These are phyloP conservation scores for Archocentrus centrarchus DNA, from an alignment of 2,113 vertebrate species.

Conservation along the genomic window DNA sequence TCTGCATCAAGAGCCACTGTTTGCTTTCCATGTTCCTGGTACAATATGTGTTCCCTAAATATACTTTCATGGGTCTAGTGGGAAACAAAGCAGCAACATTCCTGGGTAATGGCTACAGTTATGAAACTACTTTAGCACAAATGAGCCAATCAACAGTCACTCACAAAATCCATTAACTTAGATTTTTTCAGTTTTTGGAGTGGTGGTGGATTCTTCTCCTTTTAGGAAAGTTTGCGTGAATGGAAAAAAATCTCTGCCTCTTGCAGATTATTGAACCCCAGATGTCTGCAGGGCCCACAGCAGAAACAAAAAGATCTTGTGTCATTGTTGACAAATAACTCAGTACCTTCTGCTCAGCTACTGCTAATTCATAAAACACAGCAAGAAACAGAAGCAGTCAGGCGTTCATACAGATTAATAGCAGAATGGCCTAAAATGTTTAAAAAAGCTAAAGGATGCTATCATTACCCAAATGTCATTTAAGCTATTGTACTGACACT, in stretches of 20 bases:
- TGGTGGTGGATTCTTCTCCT: neutral
- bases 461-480: too few relatives aligned
- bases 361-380: neutral
- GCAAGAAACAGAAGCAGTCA: neutral
- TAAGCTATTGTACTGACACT: too few relatives aligned
- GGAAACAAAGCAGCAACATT: conserved; percentile 39
- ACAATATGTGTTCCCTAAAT: conserved; percentile 42
- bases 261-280: neutral
- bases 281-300: too few relatives aligned
- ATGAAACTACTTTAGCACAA: neutral
- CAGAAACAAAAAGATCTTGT: neutral
- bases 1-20: conserved; percentile 38
- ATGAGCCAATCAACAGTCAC: neutral
- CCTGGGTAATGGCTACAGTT: conserved; percentile 9
- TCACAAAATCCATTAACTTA: neutral
- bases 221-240: neutral
- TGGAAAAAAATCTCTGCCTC: neutral
- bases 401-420: too few relatives aligned
- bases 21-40: conserved; percentile 41
- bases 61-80: conserved; percentile 13
- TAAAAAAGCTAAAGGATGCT: neutral
- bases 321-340: neutral
- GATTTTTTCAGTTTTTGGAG: neutral
- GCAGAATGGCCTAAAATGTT: neutral
- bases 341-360: neutral